Evolutionary conservation across 2,113 vertebrate genomes (phyloP), one percentile per base, ranked within the genome.

Genomic region (Lycocorax pyrrhopterus): DNA sequence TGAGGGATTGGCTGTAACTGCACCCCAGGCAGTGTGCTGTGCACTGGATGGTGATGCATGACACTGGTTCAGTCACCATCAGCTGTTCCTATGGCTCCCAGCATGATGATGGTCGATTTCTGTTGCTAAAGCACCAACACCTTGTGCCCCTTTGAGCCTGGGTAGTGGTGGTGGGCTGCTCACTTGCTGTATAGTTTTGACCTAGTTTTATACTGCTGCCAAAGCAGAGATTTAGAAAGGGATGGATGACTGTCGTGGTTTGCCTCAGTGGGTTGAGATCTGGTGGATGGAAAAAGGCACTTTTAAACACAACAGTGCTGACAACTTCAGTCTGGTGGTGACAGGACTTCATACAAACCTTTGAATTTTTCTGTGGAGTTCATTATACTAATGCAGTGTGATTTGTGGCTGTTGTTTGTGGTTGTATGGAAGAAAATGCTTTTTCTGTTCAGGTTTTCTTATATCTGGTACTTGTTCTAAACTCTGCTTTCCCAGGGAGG

Each of bases 251-350:
- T 59, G n/a, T 18, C 0, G 0, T 1, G 3, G 52, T 66, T 47
- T 47, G 27, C 60, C 67, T 78, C 19, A 15, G 49, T 21, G 49
- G 67, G 8, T 23, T 71, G 47, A 39, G 62, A 51, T 60, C 8
- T 33, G 27, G 23, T 58, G 33, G 8, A 46, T 75, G 62, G 72
- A 35, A 58, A 63, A 37, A 88, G 12, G 25, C 35, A 17, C 39
- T 72, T 78, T 15, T 35, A 55, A 93, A 44, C 33, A 13, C 27
- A 49, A 0, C 0, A 0, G 4, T 59, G 29, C 14, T 62, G 73
- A 27, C 0, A 0, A 49, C 13, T 18, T 73, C 49, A 13, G 22
- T n/a, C 43, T 89, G 39, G 39, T 44, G 41, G 73, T 82, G 60
- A 49, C 41, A 26, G 0, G 3, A 16, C 47, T 90, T 74, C 9